Evolutionary conservation across 1,140 invertebrate genomes (phyloP), one percentile per base, ranked within the genome.

Genomic region (Octopus bimaculoides): DNA sequence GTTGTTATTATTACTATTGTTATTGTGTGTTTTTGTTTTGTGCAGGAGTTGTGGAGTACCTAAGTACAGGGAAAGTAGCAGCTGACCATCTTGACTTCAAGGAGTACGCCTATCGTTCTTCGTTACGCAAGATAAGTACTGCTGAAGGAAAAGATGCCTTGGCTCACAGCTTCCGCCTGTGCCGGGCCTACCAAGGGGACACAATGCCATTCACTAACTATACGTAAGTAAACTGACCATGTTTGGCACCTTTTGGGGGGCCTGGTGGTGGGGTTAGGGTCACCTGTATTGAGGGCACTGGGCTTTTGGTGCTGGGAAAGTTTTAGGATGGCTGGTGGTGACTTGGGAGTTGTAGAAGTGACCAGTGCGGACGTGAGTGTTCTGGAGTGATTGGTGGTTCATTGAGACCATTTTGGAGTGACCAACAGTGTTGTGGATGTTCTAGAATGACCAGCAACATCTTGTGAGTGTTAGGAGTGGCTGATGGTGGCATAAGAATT

Each of bases 121-220:
- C 95, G 87, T 93, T 98, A 87, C 94, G 96, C 89, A 96, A 97
- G 89, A 94, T 98, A 89, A 91, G 88, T 77, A 79, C 79, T 53
- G 83, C 84, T 74, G 84, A 87, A 75, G 86, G 87, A 56, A 87
- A 87, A 79, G 87, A 87, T 26, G 84, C 86, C 69, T 84, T 89
- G 91, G 96, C 95, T 88, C 98, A 99, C 93, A 95, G 96, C 89
- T 98, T 99, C 90, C 95, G 96, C 86, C 93, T 99, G 75, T 94
- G 95, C 74, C 96, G 96, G 81, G 97, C 97, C 79, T 99, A 99
- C 90, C 95, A 94, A 87, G 94, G 96, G 88, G 96, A 96, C 86
- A 95, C 97, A 82, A 98, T 99, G 95, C 96, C 96, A 71, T 98
- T 96, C 89, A 99, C 98, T 80, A 99, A 99, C 90, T 99, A 98